Conservation (phyloP, 2,888 invertebrate species). For the Callinectes sapidus region DNA sequence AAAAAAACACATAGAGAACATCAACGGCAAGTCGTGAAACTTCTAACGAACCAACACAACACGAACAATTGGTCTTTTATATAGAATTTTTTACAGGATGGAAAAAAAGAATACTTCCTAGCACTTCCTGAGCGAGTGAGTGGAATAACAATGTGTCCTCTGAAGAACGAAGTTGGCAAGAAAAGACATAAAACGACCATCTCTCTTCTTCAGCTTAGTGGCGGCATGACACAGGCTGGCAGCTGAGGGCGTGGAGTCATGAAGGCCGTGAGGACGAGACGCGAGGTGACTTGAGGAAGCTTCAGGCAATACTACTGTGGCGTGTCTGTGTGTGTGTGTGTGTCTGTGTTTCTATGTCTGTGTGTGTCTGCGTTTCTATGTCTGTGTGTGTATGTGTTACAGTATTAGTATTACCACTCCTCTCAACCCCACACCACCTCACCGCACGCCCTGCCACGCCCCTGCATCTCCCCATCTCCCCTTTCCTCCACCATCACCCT, state of each 20-base stretch:
- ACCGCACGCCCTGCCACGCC: neutral
- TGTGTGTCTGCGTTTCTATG: neutral
- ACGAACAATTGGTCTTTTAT: neutral
- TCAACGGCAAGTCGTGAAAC: neutral
- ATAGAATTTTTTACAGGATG: neutral
- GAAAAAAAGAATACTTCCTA: neutral
- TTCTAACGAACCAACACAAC: constrained; percentile 1
- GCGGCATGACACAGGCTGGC: neutral
- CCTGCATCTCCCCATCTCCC: constrained; percentile 3
- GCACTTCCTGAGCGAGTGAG: constrained; percentile 1
- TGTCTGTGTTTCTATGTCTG: neutral
- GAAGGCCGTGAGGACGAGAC: neutral
- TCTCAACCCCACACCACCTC: neutral
- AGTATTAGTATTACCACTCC: neutral
- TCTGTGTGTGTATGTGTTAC: neutral
- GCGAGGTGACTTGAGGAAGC: neutral
- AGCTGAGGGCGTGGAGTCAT: constrained; percentile 10
- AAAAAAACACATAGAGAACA: neutral
- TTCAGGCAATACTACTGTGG: neutral
- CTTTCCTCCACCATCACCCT: neutral
- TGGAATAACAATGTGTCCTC: neutral
- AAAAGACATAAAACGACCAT: constrained; percentile 16
- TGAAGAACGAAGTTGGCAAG: neutral
- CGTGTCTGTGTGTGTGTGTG: constrained; percentile 1
- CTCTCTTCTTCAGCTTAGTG: neutral